These are phyloP conservation scores for Brachyalestes nurse DNA, from an alignment of 2,797 vertebrate species.

Conservation along the genomic window DNA sequence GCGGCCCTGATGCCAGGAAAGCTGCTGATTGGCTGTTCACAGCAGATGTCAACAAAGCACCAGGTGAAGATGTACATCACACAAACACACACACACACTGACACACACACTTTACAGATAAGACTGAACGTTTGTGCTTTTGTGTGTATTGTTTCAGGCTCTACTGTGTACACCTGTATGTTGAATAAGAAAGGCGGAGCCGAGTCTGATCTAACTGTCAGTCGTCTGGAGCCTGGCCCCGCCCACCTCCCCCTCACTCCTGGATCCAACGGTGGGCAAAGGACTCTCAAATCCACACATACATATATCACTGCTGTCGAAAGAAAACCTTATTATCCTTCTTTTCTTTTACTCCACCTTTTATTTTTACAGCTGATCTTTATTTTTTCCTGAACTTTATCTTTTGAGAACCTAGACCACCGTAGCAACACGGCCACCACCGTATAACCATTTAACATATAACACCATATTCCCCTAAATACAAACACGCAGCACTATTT, in stretches of 20 bases:
- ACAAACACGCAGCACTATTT: no score
- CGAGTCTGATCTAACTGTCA: conserved; percentile 94
- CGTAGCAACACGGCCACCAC: no score
- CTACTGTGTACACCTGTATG: conserved; percentile 96
- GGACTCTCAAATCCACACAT: no score
- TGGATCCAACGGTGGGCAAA: conserved; percentile 70
- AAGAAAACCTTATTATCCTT: no score
- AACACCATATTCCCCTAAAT: no score
- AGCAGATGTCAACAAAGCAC: conserved; percentile 87
- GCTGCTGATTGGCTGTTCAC: conserved; percentile 95
- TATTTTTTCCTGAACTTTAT: no score
- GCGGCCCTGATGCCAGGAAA: conserved; percentile 87
- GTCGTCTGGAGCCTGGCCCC: conserved; percentile 79
- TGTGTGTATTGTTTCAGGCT: conserved; percentile 74
- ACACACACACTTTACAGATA: not conserved
- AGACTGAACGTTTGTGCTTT: conserved; percentile 2
- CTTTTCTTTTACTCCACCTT: no score
- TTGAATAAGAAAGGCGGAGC: conserved; percentile 86
- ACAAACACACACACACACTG: not conserved
- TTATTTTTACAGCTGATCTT: no score
- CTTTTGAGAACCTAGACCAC: no score
- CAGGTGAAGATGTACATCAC: conserved; percentile 79
- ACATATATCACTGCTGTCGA: no score
- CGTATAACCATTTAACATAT: no score
- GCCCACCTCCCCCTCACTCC: conserved; percentile 80